Evolutionary conservation across 1,140 invertebrate species (phyloP).

Genomic region (Neodiprion virginianus): DNA sequence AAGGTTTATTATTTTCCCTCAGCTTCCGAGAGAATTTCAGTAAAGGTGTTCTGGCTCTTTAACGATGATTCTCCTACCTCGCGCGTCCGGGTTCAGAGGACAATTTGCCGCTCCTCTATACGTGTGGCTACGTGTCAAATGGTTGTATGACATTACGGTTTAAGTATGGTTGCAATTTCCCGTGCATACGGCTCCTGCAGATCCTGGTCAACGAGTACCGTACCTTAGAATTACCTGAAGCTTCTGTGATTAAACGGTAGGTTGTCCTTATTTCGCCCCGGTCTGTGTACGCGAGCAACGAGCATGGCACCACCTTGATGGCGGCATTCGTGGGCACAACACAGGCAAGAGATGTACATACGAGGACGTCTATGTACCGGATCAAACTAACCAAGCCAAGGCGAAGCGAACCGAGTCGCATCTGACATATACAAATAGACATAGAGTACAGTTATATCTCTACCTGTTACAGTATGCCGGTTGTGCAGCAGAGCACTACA

Average conservation of each 20-base stretch:
- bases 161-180: slow-evolving; percentile 36
- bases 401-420: neutral
- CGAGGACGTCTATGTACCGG: neutral
- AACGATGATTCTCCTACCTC: slow-evolving; percentile 27
- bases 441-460: neutral
- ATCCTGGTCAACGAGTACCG: slow-evolving; percentile 34
- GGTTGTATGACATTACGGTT: slow-evolving; percentile 30
- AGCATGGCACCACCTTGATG: neutral
- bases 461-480: neutral
- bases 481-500: neutral
- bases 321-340: too few species aligned
- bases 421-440: neutral
- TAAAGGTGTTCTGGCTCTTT: slow-evolving; percentile 50
- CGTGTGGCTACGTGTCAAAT: neutral
- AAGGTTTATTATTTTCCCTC: neutral
- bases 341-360: neutral
- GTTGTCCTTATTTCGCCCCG: neutral
- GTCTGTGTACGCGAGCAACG: neutral
- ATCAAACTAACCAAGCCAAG: neutral
- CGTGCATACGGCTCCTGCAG: slow-evolving; percentile 24
- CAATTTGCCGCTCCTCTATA: slow-evolving; percentile 3
- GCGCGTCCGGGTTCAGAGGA: slow-evolving; percentile 25
- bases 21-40: slow-evolving; percentile 22
- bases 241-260: slow-evolving; percentile 49
- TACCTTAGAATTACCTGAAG: slow-evolving; percentile 47